These are phyloP conservation scores for Antechinus stuartii DNA, from an alignment of 2,113 vertebrate genomes.

Conservation along the genomic window DNA sequence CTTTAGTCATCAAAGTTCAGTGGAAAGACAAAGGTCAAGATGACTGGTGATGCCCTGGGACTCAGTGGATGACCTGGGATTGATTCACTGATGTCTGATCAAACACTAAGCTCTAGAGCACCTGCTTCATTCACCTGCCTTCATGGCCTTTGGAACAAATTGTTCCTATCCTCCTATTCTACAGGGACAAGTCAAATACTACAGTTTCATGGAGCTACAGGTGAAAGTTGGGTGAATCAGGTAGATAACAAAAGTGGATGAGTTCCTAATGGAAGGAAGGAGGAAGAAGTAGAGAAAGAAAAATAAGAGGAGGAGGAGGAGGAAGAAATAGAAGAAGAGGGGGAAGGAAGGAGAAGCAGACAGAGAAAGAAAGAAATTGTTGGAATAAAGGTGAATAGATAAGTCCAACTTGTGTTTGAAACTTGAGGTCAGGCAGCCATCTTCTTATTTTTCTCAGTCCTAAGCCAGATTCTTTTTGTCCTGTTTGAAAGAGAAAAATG, in stretches of 20 bases:
- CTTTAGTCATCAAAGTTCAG: background rate
- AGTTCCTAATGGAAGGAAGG: background rate
- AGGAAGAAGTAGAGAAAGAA: slow-evolving; percentile 14
- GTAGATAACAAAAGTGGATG: background rate
- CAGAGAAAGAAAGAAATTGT: background rate
- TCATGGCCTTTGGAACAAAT: background rate
- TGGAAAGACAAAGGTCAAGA: background rate
- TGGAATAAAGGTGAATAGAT: background rate
- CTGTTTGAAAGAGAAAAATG: slow-evolving; percentile 30
- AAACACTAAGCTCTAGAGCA: background rate
- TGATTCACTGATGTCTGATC: background rate
- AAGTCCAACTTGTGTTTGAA: background rate
- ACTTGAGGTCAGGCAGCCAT: background rate
- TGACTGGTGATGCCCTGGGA: background rate
- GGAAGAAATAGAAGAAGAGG: too few species aligned
- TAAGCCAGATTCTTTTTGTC: slow-evolving; percentile 25
- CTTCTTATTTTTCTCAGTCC: background rate
- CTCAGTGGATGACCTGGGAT: background rate
- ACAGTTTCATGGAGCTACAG: background rate
- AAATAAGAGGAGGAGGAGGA: background rate
- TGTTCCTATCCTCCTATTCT: background rate
- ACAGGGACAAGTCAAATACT: background rate
- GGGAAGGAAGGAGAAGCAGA: background rate
- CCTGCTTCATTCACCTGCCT: background rate
- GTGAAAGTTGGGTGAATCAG: background rate